Evolutionary conservation across 2,797 vertebrate genomes (phyloP), one percentile per base, ranked within the genome.

Genomic region (Mergus octosetaceus): DNA sequence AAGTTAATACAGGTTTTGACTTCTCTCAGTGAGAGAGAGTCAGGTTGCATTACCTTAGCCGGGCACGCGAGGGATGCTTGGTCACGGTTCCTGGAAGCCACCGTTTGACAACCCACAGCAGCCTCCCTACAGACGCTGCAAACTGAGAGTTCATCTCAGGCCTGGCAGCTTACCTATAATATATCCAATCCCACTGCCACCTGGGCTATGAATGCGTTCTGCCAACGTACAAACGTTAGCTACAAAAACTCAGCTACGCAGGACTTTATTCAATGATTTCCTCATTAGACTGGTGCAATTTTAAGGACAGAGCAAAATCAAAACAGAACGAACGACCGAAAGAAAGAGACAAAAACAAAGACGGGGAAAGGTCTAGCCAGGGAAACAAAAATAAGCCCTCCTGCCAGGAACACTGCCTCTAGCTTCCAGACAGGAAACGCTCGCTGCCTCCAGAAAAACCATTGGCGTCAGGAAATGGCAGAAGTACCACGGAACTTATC

Each of bases 381-480:
- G 82, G 89, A 93, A 94, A 96, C 85, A 94, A 96, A 97, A 96
- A 94, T 73, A 94, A 69, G 94, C 43, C 36, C 76, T 94, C 77
- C 90, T 93, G 92, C 93, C 95, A 97, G 93, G 81, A 91, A 94
- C 69, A 71, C 69, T 62, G 87, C 65, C 54, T 96, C 73, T 47
- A 92, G 51, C 77, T 95, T 95, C 95, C 94, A 96, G 87, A 94
- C 93, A 97, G 94, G 93, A 97, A 97, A 94, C 71, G 34, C 57
- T 82, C 39, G 11, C 30, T 70, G 85, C 85, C 51, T 97, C 72
- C 92, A 97, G 88, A 95, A 97, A 95, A 95, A 80, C 73, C 84
- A 86, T 1, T 30, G 89, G 87, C 64, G 10, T 89, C 92, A 95
- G 76, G 85, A 96, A 95, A 91, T 3, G 27, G 79, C 64, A 93